Evolutionary conservation across 2,113 vertebrate species (phyloP).

Genomic region (Nymphicus hollandicus): DNA sequence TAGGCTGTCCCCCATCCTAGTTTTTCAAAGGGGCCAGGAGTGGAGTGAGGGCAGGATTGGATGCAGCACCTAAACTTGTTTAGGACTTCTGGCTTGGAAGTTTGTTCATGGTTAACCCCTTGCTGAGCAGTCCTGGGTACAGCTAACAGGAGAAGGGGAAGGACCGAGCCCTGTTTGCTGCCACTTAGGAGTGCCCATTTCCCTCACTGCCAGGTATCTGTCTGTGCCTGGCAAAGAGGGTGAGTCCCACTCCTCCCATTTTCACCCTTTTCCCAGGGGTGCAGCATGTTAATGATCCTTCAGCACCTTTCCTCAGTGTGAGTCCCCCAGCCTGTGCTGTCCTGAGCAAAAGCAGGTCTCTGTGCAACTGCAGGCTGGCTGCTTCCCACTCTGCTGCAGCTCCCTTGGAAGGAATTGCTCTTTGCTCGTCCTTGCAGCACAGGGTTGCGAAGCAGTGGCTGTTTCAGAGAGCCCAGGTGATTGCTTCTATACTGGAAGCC

Average conservation of each 20-base stretch:
- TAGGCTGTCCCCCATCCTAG: neutral
- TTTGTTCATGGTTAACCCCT: neutral
- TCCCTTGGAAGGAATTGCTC: neutral
- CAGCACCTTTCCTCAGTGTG: neutral
- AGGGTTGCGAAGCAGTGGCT: neutral
- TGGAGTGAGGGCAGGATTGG: neutral
- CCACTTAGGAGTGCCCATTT: neutral
- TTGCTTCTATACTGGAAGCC: neutral
- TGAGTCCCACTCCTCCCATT: neutral
- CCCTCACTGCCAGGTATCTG: neutral
- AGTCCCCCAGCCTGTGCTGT: neutral
- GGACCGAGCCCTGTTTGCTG: neutral
- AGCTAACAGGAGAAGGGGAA: neutral
- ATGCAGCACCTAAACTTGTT: neutral
- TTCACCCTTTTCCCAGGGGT: neutral
- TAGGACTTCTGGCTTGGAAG: neutral
- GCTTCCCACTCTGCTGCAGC: neutral
- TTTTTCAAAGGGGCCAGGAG: neutral
- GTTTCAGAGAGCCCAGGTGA: slow-evolving; percentile 1
- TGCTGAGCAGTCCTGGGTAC: neutral
- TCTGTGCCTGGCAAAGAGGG: neutral
- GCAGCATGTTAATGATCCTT: neutral
- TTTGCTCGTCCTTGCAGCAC: slow-evolving; percentile 8
- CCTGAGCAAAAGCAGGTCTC: neutral
- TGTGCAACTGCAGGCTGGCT: neutral